A percentile compares a stretch with the other conserved stretches of the same genome.
Conservation (phyloP, 2,888 invertebrate genomes). For the Acanthococcus lagerstroemiae region DNA sequence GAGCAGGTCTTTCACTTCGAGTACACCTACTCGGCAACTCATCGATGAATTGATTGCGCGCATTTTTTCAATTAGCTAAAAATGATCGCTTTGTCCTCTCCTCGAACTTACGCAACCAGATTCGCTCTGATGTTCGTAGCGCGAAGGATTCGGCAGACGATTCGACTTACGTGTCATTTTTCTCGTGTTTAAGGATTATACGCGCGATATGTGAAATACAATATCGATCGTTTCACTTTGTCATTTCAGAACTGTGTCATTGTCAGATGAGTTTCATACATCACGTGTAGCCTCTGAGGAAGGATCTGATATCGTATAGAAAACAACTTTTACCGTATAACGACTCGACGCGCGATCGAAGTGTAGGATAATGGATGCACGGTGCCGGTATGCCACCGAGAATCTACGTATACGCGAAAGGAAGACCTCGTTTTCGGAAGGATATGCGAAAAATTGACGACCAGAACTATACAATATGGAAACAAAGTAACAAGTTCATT, state of each 20-base stretch:
- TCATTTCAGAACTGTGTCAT: not conserved
- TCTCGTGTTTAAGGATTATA: too few relatives aligned
- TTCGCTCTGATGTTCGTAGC: too few relatives aligned
- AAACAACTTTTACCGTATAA: not conserved
- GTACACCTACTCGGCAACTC: not conserved
- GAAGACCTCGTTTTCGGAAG: not conserved
- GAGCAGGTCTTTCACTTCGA: not conserved
- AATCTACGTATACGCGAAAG: not conserved
- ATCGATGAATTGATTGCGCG: too few relatives aligned
- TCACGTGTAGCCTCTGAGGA: not conserved
- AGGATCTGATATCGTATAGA: not conserved
- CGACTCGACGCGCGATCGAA: not conserved
- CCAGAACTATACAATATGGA: not conserved
- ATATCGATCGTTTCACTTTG: not conserved
- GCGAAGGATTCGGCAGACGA: too few relatives aligned
- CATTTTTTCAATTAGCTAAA: too few relatives aligned
- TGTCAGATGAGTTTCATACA: not conserved
- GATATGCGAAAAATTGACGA: not conserved
- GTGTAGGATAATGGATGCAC: too few relatives aligned
- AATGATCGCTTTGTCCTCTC: too few relatives aligned
- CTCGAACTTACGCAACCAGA: too few relatives aligned
- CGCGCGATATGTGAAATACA: too few relatives aligned
- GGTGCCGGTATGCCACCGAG: too few relatives aligned
- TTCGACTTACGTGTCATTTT: too few relatives aligned
- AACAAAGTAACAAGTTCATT: not conserved